Evolutionary conservation across 2,113 vertebrate species (phyloP).

Genomic region (Rhipidura dahli): DNA sequence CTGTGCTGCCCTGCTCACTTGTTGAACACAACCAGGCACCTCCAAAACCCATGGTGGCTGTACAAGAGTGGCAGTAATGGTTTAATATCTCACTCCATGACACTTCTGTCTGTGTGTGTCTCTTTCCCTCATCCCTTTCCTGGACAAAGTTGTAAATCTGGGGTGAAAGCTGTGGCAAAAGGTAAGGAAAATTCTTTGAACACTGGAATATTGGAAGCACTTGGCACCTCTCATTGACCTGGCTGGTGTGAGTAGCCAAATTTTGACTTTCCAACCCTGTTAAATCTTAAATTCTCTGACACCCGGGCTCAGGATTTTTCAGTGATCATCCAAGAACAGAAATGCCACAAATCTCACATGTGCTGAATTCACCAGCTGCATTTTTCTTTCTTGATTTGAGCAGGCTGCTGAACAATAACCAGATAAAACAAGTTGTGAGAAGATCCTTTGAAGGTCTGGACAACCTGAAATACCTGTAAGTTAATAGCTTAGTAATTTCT

Average conservation of each 20-base stretch:
- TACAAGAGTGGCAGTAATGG: background rate
- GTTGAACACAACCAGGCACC: background rate
- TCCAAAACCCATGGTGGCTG: rapidly evolving
- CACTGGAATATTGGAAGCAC: background rate
- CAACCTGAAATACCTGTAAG: constrained; percentile 73
- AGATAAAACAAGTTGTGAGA: constrained; percentile 54
- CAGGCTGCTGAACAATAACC: constrained; percentile 73
- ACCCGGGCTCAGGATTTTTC: background rate
- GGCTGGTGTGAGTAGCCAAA: background rate
- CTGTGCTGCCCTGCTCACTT: background rate
- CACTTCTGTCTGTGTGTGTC: background rate
- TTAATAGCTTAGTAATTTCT: background rate
- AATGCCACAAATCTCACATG: rapidly evolving
- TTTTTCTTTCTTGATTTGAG: background rate
- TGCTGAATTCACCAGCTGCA: background rate
- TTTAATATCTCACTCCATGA: background rate
- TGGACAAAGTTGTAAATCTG: background rate
- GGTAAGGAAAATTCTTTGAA: background rate
- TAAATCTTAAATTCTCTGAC: background rate
- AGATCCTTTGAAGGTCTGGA: constrained; percentile 66
- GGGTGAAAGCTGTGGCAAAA: background rate
- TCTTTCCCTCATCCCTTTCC: background rate
- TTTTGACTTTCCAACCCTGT: background rate
- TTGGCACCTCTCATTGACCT: background rate
- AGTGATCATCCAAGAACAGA: background rate